A percentile compares a stretch with the other conserved stretches of the same genome.
These are phyloP conservation scores for Cetonia aurata DNA, from an alignment of 2,888 invertebrate genomes.

Conservation along the genomic window DNA sequence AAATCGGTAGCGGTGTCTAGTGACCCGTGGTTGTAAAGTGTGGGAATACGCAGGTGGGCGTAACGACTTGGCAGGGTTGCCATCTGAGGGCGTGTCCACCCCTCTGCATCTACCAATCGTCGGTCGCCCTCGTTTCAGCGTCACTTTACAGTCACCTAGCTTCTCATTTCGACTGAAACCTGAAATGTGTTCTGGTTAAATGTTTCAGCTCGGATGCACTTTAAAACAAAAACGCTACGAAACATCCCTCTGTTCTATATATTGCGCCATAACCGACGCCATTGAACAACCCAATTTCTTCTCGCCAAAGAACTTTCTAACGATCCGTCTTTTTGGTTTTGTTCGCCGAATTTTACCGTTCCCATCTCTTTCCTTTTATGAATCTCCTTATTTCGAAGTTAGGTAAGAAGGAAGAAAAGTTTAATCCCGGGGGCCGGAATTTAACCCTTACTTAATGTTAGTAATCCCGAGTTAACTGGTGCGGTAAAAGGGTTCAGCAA, in stretches of 20 bases:
- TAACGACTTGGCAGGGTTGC: constrained; percentile 63
- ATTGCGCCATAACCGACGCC: constrained; percentile 28
- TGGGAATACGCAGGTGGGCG: constrained; percentile 66
- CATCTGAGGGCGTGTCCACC: constrained; percentile 46
- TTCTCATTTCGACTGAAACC: constrained; percentile 62
- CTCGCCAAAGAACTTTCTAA: background rate
- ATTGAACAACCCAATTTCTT: constrained; percentile 22
- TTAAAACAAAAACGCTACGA: constrained; percentile 43
- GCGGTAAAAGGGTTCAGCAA: constrained; percentile 59
- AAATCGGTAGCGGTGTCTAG: constrained; percentile 63
- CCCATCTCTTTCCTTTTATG: background rate
- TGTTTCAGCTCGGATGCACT: constrained; percentile 50
- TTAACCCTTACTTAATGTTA: constrained; percentile 59
- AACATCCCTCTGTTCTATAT: constrained; percentile 1
- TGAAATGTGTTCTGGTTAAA: constrained; percentile 61
- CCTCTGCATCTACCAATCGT: constrained; percentile 59
- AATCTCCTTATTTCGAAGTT: background rate
- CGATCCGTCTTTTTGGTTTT: background rate
- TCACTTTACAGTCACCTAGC: constrained; percentile 64
- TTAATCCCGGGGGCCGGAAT: constrained; percentile 38
- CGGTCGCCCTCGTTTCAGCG: constrained; percentile 58
- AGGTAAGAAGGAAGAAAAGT: constrained; percentile 17
- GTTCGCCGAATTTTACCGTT: background rate
- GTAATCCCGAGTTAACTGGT: constrained; percentile 59
- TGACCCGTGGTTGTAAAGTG: constrained; percentile 67